Percentiles rank a stretch among this genome's conserved stretches.
phyloP scores from a whole-genome alignment of 1,140 invertebrate species.

The Drosophila kepulauana region DNA sequence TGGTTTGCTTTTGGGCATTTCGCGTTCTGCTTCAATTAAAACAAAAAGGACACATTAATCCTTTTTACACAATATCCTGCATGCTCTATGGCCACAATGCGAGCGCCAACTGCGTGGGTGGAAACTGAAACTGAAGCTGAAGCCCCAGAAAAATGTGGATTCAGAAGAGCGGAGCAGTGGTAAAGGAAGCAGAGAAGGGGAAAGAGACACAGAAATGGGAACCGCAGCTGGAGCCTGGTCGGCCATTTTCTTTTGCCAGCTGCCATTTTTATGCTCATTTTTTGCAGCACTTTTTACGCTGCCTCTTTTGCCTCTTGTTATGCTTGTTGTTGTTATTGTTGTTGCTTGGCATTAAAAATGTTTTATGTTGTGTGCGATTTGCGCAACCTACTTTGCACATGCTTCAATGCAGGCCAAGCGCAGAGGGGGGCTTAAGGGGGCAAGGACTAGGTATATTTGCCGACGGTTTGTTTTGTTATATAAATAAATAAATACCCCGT shows the following conservation, averaged over 20 bases:
- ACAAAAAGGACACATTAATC: constrained; percentile 79
- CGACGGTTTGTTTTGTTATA: constrained; percentile 52
- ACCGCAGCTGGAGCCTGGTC: constrained; percentile 47
- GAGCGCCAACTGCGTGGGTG: constrained; percentile 20
- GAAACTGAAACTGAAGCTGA: neutral
- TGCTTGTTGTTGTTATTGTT: constrained; percentile 38
- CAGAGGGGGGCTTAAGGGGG: neutral
- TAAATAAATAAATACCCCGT: constrained; percentile 40
- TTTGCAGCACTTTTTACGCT: constrained; percentile 52
- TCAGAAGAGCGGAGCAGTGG: constrained; percentile 3
- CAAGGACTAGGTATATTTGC: constrained; percentile 39
- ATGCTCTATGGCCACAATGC: constrained; percentile 54
- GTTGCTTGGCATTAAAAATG: constrained; percentile 80
- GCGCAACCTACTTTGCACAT: constrained; percentile 82
- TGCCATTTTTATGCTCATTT: constrained; percentile 80
- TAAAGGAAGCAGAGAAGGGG: too few species aligned
- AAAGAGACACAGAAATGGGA: constrained; percentile 12
- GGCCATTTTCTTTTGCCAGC: constrained; percentile 81
- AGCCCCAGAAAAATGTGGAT: neutral
- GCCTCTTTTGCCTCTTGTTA: constrained; percentile 45
- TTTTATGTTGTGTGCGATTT: constrained; percentile 83
- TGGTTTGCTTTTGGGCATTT: constrained; percentile 61
- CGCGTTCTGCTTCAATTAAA: constrained; percentile 75
- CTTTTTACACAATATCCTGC: constrained; percentile 82
- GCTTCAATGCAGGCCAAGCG: constrained; percentile 38